Conservation (phyloP, 2,797 vertebrate species). For the Phataginus tetradactyla region DNA sequence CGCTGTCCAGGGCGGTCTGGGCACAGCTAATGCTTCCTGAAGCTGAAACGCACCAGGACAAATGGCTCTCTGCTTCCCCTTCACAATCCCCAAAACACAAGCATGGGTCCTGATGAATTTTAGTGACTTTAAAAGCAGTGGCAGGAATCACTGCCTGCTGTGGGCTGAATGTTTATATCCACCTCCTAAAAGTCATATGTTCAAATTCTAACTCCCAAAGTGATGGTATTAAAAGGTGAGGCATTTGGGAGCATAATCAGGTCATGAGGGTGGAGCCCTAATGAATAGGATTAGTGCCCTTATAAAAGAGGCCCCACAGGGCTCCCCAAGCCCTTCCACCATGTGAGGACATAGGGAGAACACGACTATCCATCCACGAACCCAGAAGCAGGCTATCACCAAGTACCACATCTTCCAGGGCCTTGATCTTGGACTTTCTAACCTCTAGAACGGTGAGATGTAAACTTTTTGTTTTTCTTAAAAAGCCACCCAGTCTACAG, state of each 20-base stretch:
- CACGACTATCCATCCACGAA: neutral
- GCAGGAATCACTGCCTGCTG: neutral
- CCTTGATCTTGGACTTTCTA: neutral
- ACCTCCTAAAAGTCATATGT: neutral
- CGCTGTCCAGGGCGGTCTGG: neutral
- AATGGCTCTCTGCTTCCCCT: neutral
- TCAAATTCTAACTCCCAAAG: neutral
- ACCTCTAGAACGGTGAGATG: neutral
- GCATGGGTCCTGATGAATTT: neutral
- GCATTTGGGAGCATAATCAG: neutral
- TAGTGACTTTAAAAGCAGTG: neutral
- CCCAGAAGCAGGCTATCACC: neutral
- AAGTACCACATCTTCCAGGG: neutral
- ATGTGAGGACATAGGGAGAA: neutral
- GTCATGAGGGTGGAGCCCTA: neutral
- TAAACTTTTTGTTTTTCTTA: neutral
- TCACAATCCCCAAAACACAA: neutral
- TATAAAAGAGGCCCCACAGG: neutral
- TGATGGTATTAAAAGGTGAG: neutral
- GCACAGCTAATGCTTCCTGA: neutral
- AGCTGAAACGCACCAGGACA: neutral
- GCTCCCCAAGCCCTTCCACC: neutral
- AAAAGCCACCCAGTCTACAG: neutral
- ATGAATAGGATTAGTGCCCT: neutral
- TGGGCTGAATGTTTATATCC: neutral